Percentiles rank a stretch among this genome's conserved stretches.
phyloP scores from a whole-genome alignment of 2,888 invertebrate species.

The Mesoligia furuncula region DNA sequence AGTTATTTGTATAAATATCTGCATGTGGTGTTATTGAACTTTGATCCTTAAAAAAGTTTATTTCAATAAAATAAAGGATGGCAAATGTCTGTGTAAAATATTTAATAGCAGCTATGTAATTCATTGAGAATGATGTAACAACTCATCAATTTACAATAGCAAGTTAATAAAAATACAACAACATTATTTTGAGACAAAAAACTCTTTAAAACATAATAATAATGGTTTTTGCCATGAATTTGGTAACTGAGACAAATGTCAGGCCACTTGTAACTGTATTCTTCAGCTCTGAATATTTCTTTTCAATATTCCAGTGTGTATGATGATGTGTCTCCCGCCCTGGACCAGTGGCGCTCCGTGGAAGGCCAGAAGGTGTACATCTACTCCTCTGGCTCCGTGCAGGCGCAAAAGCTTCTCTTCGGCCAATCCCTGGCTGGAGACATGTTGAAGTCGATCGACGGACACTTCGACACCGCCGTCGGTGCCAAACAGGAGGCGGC shows the following conservation, averaged over 20 bases:
- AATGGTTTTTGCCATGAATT: not conserved
- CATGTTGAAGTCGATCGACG: constrained; percentile 92
- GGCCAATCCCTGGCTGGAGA: constrained; percentile 94
- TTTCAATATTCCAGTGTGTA: constrained; percentile 92
- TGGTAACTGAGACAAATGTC: not conserved
- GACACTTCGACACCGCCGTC: constrained; percentile 96
- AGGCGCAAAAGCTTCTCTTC: constrained; percentile 97
- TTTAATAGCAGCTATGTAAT: not conserved
- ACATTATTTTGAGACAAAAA: not conserved
- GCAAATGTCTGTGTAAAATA: not conserved
- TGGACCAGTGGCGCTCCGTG: constrained; percentile 93
- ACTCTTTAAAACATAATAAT: not conserved
- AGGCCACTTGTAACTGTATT: not conserved
- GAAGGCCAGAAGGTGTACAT: constrained; percentile 94
- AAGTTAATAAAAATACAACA: not conserved
- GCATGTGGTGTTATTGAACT: not conserved
- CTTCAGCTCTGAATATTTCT: constrained; percentile 16
- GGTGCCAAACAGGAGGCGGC: constrained; percentile 94
- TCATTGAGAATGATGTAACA: not conserved
- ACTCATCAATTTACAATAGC: not conserved
- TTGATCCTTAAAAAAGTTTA: not conserved
- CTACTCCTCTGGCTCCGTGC: constrained; percentile 97
- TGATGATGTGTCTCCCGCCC: constrained; percentile 94
- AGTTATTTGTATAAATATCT: not conserved
- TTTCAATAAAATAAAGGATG: not conserved